Evolutionary conservation across 1,140 invertebrate species (phyloP).

Genomic region (Phymorhynchus buccinoides): DNA sequence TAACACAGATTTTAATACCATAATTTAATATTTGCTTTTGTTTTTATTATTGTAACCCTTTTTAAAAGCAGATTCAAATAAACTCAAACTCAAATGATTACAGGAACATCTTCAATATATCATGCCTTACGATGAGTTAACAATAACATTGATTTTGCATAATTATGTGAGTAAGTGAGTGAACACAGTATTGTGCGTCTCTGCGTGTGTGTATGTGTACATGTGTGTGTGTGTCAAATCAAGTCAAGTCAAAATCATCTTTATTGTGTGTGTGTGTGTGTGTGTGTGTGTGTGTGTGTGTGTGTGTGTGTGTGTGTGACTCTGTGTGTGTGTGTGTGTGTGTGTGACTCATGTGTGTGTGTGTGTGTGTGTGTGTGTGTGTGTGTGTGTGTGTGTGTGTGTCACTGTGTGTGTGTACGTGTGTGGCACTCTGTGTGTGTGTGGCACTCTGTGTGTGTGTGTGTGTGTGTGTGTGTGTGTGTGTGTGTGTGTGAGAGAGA

Average conservation of each 20-base stretch:
- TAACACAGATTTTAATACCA: too few relatives aligned
- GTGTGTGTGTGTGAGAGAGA: neutral
- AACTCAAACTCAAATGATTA: too few relatives aligned
- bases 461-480: neutral
- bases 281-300: neutral
- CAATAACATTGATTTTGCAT: neutral
- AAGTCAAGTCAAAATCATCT: too few relatives aligned
- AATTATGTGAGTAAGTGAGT: neutral
- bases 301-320: slow-evolving; percentile 1
- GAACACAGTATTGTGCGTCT: neutral
- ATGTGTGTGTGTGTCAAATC: too few relatives aligned
- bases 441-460: neutral
- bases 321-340: neutral
- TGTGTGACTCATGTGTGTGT: neutral
- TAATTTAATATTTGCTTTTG: too few relatives aligned
- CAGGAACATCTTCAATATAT: too few relatives aligned
- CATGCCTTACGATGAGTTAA: too few relatives aligned
- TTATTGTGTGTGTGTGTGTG: neutral
- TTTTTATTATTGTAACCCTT: too few relatives aligned
- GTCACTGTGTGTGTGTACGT: neutral
- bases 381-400: slow-evolving; percentile 10
- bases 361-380: slow-evolving; percentile 22
- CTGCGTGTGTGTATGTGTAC: neutral
- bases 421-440: neutral
- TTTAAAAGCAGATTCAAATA: too few relatives aligned